Conservation (phyloP, 2,113 vertebrate species). For the Leptocoma aspasia region DNA sequence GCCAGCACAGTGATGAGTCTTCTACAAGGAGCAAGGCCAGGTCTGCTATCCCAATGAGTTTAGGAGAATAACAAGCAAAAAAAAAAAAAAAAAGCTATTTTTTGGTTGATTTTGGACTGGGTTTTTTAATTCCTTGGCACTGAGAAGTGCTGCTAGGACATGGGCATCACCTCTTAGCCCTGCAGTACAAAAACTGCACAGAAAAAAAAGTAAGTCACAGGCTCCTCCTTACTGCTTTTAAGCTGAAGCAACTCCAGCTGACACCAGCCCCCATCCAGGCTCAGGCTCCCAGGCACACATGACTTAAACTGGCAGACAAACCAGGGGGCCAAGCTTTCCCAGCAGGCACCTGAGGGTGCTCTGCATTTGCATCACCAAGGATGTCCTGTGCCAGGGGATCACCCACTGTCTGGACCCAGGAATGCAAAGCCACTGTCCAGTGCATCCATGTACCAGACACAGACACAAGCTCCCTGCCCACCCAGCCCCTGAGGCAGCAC, state of each 20-base stretch:
- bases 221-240: background rate
- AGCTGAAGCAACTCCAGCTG: background rate
- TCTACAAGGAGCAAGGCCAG: background rate
- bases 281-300: background rate
- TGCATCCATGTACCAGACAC: accelerated
- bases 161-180: background rate
- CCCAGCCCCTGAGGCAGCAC: background rate
- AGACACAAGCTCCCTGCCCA: background rate
- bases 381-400: background rate
- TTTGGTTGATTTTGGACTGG: background rate
- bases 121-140: background rate
- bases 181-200: background rate
- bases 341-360: background rate
- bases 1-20: background rate
- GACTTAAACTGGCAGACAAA: background rate
- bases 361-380: background rate
- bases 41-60: background rate
- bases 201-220: background rate
- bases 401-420: background rate
- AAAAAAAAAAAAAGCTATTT: background rate
- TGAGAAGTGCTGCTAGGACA: background rate
- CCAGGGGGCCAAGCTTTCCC: background rate
- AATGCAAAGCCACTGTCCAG: background rate
- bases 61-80: background rate
- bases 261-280: background rate